Evolutionary conservation across 1,140 invertebrate genomes (phyloP).

Genomic region (Brachionus paranguensis): DNA sequence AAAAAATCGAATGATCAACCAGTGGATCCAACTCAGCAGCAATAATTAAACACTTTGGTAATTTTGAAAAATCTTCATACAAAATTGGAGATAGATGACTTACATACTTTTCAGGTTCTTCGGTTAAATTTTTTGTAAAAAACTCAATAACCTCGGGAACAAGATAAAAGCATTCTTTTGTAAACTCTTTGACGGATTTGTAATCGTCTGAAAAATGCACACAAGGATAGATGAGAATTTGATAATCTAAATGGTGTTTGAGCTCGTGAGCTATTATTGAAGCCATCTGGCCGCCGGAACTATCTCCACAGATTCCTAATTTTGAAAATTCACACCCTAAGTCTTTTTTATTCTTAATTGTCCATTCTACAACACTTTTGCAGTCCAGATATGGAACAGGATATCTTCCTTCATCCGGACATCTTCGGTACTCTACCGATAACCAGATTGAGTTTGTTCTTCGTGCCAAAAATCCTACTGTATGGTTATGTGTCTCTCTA

Average conservation of each 20-base stretch:
- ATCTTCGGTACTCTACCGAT: constrained; percentile 9
- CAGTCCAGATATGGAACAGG: background rate
- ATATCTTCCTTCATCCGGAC: constrained; percentile 4
- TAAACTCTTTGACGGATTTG: constrained; percentile 20
- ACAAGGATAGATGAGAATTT: constrained; percentile 38
- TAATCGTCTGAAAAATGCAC: background rate
- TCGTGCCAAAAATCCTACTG: background rate
- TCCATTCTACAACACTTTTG: constrained; percentile 29
- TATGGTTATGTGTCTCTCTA: constrained; percentile 10
- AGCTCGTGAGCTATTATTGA: constrained; percentile 25
- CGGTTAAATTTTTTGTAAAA: constrained; percentile 16
- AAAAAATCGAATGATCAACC: background rate
- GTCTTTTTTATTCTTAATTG: background rate
- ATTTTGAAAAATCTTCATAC: background rate
- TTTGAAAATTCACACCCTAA: background rate
- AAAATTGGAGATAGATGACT: background rate
- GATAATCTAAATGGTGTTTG: background rate
- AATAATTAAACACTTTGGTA: constrained; percentile 27
- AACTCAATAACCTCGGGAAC: background rate
- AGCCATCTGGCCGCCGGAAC: constrained; percentile 13
- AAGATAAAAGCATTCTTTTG: constrained; percentile 3
- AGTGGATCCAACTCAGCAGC: constrained; percentile 25
- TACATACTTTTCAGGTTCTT: background rate
- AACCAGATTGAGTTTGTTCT: constrained; percentile 16
- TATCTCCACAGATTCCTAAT: constrained; percentile 24